phyloP scores from a whole-genome alignment of 2,113 vertebrate genomes.

The Caloenas nicobarica region DNA sequence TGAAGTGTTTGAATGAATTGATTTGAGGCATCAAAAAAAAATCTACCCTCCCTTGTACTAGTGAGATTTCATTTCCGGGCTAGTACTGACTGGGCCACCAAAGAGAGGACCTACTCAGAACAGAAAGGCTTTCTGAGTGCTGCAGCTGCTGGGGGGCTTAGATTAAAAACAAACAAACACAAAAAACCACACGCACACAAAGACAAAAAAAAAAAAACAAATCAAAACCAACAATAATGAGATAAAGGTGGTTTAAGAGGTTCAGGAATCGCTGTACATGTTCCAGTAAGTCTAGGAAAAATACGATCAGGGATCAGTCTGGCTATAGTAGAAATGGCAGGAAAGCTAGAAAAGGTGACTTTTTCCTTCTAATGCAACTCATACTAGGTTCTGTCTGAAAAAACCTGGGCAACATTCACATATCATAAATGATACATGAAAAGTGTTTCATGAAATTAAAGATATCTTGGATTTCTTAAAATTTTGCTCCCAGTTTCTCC shows the following conservation, averaged over 20 bases:
- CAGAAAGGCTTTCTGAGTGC: neutral
- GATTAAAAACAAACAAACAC: neutral
- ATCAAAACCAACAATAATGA: too few relatives aligned
- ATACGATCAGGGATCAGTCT: neutral
- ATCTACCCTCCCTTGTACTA: neutral
- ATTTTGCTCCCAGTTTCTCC: neutral
- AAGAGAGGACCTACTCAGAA: neutral
- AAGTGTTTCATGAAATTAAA: neutral
- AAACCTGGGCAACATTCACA: neutral
- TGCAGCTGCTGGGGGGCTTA: neutral
- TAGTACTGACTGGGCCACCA: neutral
- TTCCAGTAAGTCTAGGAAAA: neutral
- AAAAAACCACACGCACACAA: too few relatives aligned
- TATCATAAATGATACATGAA: neutral
- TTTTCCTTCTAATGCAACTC: neutral
- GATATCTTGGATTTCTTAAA: neutral
- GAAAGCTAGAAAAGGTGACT: neutral
- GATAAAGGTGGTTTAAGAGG: neutral
- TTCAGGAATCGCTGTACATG: neutral
- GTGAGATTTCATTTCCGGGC: neutral
- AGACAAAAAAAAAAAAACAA: neutral
- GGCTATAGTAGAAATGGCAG: neutral
- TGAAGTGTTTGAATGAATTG: accelerated
- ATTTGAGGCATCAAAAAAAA: neutral
- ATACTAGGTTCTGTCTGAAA: neutral